Evolutionary conservation across 2,888 invertebrate genomes (phyloP), one percentile per base, ranked within the genome.

Genomic region (Tetragonula carbonaria): DNA sequence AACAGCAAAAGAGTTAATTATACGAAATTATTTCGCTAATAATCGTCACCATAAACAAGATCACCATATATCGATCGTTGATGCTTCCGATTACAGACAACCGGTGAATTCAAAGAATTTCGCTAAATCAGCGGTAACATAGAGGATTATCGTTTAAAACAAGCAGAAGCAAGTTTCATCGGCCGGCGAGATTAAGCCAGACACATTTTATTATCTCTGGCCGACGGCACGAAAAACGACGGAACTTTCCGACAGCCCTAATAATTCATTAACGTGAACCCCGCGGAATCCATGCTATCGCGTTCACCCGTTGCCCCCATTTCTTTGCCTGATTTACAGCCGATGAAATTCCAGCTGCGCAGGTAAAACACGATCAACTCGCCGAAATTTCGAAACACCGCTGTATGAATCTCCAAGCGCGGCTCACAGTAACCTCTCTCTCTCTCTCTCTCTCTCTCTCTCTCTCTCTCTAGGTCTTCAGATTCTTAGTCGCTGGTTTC

Each of bases 231-330:
- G 82, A 74, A 79, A 82, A 82, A 79, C 82, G 68, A 21, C 63
- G 72, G 16, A 82, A 79, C 82, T 79, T 74, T 79, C 82, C 74
- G 73, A 70, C 79, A 73, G 79, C 62, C 38, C 73, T 74, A 74
- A 82, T 82, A 82, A 82, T 82, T 82, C 81, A 82, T 82, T 82
- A 77, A 74, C 79, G 74, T 45, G 23, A 51, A 67, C 55, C 70
- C 45, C 53, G 45, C 59, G 59, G 82, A 67, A 67, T 70, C 71
- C 28, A 11, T 28, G 81, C 53, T 82, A 78, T 78, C 74, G 78
- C 81, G 57, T 71, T 38, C 75, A 51, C 21, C 38, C 71, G 50
- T 80, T 67, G 21, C 66, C 62, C 57, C 66, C 71, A 50, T 80
- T 82, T 80, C 80, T 75, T 82, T 45, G 59, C 23, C 66, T 80